Base-by-base conservation (phyloP, 2,113 vertebrate genomes). In the Xenus cinereus region DNA sequence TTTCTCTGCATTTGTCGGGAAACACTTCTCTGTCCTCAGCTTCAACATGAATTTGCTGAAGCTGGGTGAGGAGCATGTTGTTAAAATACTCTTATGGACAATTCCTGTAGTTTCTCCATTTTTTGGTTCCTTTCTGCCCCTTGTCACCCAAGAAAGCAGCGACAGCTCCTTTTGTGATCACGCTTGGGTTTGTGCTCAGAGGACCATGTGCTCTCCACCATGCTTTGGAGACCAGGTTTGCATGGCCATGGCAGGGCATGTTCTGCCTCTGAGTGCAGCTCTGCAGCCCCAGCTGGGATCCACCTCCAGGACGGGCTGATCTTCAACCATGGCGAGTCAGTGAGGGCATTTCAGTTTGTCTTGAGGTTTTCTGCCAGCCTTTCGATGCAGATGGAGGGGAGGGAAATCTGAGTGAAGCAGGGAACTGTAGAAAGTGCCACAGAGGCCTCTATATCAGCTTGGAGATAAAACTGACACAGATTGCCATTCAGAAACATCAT, bases 141-240 rank as follows among this genome's bases (percentile, higher is more conserved):
- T 62, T 11, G 14, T 62, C 71, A 68, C 48, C 22, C 53, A 66
- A 82, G 62, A 83, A 84, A 69, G 27, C 2, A 85, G n/a, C 2
- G 18, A 32, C 17, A 64, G 43, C 35, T 54, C 51, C 33, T 46
- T 71, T 57, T 62, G 50, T 57, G n/a, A 23, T 33, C 16, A 14
- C 6, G 6, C 1, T 3, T 14, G 27, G 11, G 59, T 63, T 57
- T 86, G 50, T 68, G 37, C 15, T 63, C 10, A 8, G 50, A 45
- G 13, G 14, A 54, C 11, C n/a, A 24, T 1, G 1, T n/a, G 13
- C 6, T 83, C 41, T 69, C 53, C 63, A 41, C 10, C 0, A 0
- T 45, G 24, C 54, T 57, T 41, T 57, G 41, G 18, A 77, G 37
- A 10, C 11, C 30, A 45, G 10, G 13, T 76, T 62, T 90, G 28